Evolutionary conservation across 2,888 invertebrate species (phyloP).

Genomic region (Synanthedon vespiformis): DNA sequence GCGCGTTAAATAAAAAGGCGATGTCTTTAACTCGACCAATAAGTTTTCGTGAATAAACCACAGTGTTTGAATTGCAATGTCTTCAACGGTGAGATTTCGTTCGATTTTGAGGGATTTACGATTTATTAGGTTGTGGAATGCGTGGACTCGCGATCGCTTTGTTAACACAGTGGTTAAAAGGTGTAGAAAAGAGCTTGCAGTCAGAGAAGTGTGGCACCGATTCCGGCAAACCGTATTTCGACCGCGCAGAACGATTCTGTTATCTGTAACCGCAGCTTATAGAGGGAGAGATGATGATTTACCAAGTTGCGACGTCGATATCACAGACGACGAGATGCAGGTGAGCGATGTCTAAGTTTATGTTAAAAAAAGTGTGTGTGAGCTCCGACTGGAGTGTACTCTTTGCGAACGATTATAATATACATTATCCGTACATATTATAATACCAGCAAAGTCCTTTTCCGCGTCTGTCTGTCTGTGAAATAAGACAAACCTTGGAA

Average conservation of each 20-base stretch:
- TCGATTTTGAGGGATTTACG: slow-evolving; percentile 42
- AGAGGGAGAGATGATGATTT: slow-evolving; percentile 24
- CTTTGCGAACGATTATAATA: too few species aligned
- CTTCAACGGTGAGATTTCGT: slow-evolving; percentile 24
- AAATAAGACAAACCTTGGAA: too few species aligned
- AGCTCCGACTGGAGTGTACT: too few species aligned
- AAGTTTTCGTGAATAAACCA: slow-evolving; percentile 15
- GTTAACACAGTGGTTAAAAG: slow-evolving; percentile 40
- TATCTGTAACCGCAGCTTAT: slow-evolving; percentile 53
- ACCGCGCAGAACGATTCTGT: slow-evolving; percentile 37
- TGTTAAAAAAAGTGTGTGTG: background rate
- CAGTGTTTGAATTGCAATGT: slow-evolving; percentile 22
- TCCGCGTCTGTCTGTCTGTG: too few species aligned
- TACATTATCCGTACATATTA: too few species aligned
- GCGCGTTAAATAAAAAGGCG: slow-evolving; percentile 22
- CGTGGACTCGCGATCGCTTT: slow-evolving; percentile 40
- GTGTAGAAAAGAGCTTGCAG: slow-evolving; percentile 40
- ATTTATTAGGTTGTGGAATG: slow-evolving; percentile 39
- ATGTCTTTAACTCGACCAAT: slow-evolving; percentile 23
- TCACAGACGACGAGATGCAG: slow-evolving; percentile 50
- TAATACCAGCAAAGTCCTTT: too few species aligned
- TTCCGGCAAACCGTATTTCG: slow-evolving; percentile 44
- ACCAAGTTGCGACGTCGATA: slow-evolving; percentile 29
- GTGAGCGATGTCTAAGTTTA: slow-evolving; percentile 17
- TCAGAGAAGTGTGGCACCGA: slow-evolving; percentile 46